These are phyloP conservation scores for Heterotilapia buettikoferi DNA, from an alignment of 2,113 vertebrate species.

Conservation along the genomic window DNA sequence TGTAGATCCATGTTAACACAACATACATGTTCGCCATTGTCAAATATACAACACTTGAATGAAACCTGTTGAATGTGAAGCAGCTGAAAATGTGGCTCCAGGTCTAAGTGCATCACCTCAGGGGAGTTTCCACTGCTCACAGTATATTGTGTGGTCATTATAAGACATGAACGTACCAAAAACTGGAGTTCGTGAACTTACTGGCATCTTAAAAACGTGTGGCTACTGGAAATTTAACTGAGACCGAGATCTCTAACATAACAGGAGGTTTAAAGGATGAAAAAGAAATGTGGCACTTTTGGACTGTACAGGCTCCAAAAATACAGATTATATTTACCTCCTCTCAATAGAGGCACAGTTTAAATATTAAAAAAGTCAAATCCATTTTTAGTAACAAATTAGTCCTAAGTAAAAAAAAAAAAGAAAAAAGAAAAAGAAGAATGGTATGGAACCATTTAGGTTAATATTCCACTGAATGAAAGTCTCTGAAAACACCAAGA, in stretches of 20 bases:
- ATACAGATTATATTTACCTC: neutral
- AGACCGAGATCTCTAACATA: neutral
- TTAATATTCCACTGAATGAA: neutral
- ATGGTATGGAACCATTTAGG: neutral
- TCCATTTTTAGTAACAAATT: neutral
- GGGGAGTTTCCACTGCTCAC: slow-evolving; percentile 1
- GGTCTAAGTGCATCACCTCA: slow-evolving; percentile 14
- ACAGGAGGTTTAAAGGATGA: neutral
- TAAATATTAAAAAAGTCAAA: neutral
- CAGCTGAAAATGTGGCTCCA: slow-evolving; percentile 45
- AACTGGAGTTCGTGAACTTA: neutral
- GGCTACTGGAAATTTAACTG: neutral
- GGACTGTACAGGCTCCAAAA: neutral
- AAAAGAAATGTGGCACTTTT: neutral
- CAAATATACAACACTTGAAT: slow-evolving; percentile 69
- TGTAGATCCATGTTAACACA: slow-evolving; percentile 86
- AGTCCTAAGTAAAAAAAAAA: neutral
- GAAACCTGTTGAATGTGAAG: slow-evolving; percentile 61
- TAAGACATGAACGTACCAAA: neutral
- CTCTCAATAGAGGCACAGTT: neutral
- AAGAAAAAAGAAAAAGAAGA: neutral
- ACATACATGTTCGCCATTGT: slow-evolving; percentile 70
- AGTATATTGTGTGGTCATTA: neutral
- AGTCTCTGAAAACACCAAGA: neutral
- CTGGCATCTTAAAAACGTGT: neutral